Evolutionary conservation across 1,140 invertebrate species (phyloP), one percentile per base, ranked within the genome.

Genomic region (Argopecten irradians): DNA sequence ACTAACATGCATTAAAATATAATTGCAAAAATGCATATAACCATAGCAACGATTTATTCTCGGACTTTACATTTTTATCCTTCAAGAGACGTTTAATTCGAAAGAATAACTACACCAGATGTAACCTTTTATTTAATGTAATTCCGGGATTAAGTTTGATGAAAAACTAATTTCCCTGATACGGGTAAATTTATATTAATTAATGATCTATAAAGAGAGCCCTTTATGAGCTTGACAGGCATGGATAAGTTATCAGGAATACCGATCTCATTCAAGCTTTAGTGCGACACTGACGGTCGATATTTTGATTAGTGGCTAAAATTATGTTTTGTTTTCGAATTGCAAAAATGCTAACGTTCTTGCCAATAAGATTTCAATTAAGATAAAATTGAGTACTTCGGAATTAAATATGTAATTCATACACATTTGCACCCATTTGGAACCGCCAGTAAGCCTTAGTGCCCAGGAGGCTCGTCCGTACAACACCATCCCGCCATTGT

Each of bases 331-430:
- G 55, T 71, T 71, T 71, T 71, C 55, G 28, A 71, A 71, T 71
- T 71, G 55, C 55, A 71, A 71, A 71, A 71, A 71, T 71, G 55
- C 55, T 71, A 71, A 71, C n/a, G 55, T 71, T 71, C 55, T 71
- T 71, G 55, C 55, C 55, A 71, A 71, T 28, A 71, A 71, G 55
- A 71, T 71, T 71, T 71, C 55, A 71, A 71, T 71, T 71, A 71
- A 71, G 55, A 71, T 71, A 71, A 71, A 71, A 71, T 71, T 28
- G 55, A 71, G 55, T 71, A 71, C 55, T 71, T 71, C 55, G 22
- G 55, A 28, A 71, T 71, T 71, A 71, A 71, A 71, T 71, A 71
- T 71, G 55, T 71, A 71, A 71, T 71, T 71, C 55, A 71, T 71
- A 71, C 55, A 71, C 55, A 71, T 71, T 71, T 71, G 55, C 55